Percentiles rank a stretch among this genome's conserved stretches.
Evolutionary conservation across 2,797 vertebrate genomes (phyloP).

Genomic region (Mus caroli): DNA sequence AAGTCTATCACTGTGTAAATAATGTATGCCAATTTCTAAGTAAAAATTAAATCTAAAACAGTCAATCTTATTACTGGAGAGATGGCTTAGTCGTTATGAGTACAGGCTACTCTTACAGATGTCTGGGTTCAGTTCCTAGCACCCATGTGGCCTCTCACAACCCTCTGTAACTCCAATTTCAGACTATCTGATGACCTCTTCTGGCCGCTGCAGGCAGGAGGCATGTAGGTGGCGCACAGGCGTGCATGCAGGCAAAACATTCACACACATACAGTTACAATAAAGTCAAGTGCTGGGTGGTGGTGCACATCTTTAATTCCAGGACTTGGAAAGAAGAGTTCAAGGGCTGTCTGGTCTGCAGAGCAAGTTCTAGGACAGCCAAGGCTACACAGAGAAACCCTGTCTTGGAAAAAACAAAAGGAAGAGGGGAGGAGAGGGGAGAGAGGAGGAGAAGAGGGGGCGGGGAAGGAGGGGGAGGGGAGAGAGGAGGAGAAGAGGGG

Average conservation of each 20-base stretch:
- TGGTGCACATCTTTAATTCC: not conserved
- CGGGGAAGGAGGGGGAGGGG: too few species aligned
- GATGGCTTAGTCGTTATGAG: not conserved
- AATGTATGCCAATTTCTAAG: not conserved
- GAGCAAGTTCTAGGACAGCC: too few species aligned
- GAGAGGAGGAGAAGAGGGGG: too few species aligned
- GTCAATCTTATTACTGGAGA: not conserved
- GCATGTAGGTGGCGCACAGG: not conserved
- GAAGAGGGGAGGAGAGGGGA: too few species aligned
- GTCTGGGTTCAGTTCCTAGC: not conserved
- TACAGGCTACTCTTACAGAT: not conserved
- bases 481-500: too few species aligned
- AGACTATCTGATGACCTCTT: not conserved
- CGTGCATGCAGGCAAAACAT: not conserved
- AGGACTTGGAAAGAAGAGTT: not conserved
- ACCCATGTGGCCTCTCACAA: not conserved
- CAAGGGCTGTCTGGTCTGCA: too few species aligned
- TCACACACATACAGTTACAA: not conserved
- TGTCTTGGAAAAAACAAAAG: not conserved
- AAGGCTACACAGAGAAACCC: too few species aligned
- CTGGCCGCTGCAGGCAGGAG: not conserved
- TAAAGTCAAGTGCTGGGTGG: not conserved
- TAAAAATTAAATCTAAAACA: not conserved
- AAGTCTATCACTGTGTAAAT: not conserved
- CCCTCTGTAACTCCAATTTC: not conserved